Conservation (phyloP, 1,140 invertebrate genomes). For the Stenopsyche tienmushanensis region DNA sequence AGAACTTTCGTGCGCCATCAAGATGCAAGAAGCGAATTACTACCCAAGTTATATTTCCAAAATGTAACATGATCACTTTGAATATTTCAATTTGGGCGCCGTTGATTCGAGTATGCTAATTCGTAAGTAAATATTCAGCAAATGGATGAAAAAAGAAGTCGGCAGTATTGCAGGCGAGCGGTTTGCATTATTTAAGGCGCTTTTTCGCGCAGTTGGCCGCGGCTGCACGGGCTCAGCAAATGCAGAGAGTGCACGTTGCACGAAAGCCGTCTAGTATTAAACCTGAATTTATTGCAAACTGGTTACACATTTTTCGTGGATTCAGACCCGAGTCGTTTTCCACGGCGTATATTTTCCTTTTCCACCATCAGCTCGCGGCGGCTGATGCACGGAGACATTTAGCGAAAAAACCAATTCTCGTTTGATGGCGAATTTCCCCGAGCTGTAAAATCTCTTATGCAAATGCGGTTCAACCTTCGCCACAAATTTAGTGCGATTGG, state of each 20-base stretch:
- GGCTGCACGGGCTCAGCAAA: neutral
- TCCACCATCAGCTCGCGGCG: neutral
- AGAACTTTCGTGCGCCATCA: too few relatives aligned
- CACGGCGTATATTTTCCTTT: neutral
- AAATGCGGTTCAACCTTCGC: neutral
- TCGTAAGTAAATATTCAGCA: too few relatives aligned
- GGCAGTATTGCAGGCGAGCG: neutral
- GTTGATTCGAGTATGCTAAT: too few relatives aligned
- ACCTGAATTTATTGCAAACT: conserved; percentile 7
- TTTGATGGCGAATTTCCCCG: conserved; percentile 1
- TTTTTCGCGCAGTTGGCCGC: neutral
- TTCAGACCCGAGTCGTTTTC: neutral
- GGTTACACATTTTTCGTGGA: conserved; percentile 12
- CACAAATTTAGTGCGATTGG: conserved; percentile 3
- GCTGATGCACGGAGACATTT: conserved; percentile 7
- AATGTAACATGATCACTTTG: too few relatives aligned
- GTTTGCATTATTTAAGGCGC: too few relatives aligned
- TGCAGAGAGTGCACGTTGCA: neutral
- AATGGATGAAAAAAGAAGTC: too few relatives aligned
- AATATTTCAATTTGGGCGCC: too few relatives aligned
- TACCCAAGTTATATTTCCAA: too few relatives aligned
- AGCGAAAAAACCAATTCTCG: conserved; percentile 5
- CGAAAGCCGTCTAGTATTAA: neutral
- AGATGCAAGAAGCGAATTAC: too few relatives aligned
- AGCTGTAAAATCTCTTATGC: conserved; percentile 8